A percentile compares a stretch with the other conserved stretches of the same genome.
Conservation (phyloP, 1,140 invertebrate species). For the Lineus longissimus region DNA sequence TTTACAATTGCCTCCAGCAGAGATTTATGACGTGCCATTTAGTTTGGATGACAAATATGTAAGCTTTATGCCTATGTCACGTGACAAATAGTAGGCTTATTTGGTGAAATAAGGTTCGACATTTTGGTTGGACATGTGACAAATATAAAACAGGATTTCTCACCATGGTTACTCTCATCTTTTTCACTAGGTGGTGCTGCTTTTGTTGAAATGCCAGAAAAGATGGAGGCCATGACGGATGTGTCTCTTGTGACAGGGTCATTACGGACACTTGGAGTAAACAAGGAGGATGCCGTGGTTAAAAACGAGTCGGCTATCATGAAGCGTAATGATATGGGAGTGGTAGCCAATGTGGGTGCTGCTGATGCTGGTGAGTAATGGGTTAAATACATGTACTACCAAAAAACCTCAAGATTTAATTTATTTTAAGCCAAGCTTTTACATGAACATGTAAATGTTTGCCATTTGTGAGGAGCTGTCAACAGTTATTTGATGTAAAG, state of each 20-base stretch:
- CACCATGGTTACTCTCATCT: not conserved
- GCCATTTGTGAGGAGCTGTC: too few relatives aligned
- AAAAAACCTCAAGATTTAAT: not conserved
- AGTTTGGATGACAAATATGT: too few relatives aligned
- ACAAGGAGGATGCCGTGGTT: conserved; percentile 19
- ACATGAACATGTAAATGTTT: not conserved
- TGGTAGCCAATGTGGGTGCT: conserved; percentile 23
- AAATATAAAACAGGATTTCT: too few relatives aligned
- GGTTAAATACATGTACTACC: too few relatives aligned
- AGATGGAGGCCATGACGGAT: conserved; percentile 29
- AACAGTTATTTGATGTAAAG: too few relatives aligned
- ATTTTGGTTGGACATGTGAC: too few relatives aligned
- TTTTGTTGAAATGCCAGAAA: conserved; percentile 24
- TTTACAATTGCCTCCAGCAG: too few relatives aligned
- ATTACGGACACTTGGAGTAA: conserved; percentile 31
- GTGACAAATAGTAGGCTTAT: too few relatives aligned
- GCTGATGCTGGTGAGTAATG: conserved; percentile 35
- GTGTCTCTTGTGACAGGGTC: conserved; percentile 49
- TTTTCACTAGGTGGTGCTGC: conserved; percentile 29
- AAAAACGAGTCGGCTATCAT: conserved; percentile 22
- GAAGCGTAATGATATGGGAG: conserved; percentile 28
- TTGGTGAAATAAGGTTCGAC: too few relatives aligned
- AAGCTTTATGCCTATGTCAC: too few relatives aligned
- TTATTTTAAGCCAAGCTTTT: not conserved
- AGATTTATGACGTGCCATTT: too few relatives aligned